Evolutionary conservation across 2,888 invertebrate species (phyloP), one percentile per base, ranked within the genome.

Genomic region (Enchytraeus crypticus): DNA sequence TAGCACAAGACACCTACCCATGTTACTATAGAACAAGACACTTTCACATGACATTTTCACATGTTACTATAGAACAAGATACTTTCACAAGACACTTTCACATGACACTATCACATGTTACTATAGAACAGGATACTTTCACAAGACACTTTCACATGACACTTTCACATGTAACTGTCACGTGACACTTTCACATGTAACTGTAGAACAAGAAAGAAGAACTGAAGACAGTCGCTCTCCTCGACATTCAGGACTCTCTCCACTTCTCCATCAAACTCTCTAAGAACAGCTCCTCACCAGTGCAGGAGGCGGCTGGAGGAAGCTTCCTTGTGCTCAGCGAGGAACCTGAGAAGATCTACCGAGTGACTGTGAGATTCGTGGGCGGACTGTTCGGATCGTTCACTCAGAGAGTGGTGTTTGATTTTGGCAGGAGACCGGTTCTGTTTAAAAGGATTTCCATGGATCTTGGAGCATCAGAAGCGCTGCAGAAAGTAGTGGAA

Each of bases 361-460:
- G 33, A 18, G 62, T 62, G 14, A 51, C 45, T 11, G 67, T 74
- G n/a, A 63, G 64, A 47, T 74, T 74, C 59, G 64, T 61, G 5
- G 71, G 70, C 5, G 71, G 72, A 23, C 73, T 75, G 72, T 76
- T 74, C 64, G 76, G 77, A 1, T 75, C 74, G 14, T 77, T 76
- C 66, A 72, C 63, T 38, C 68, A 68, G 62, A 62, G 74, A 72
- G 68, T 77, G 23, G 67, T 72, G n/a, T 74, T 77, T 66, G 76
- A 76, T 66, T 76, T 77, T 64, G 75, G 74, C 30, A 47, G 45
- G 1, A 63, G 68, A 8, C 76, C 76, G 1, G 73, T 72, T 2
- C 54, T 75, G 4, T 66, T 71, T 11, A 59, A 69, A n/a, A 75
- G 75, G 57, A 62, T 77, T n/a, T 66, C 68, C 2, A 73, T 75